Percentiles rank a stretch among this genome's conserved stretches.
Evolutionary conservation across 2,888 invertebrate species (phyloP).

Genomic region (Heliconius ethilla): DNA sequence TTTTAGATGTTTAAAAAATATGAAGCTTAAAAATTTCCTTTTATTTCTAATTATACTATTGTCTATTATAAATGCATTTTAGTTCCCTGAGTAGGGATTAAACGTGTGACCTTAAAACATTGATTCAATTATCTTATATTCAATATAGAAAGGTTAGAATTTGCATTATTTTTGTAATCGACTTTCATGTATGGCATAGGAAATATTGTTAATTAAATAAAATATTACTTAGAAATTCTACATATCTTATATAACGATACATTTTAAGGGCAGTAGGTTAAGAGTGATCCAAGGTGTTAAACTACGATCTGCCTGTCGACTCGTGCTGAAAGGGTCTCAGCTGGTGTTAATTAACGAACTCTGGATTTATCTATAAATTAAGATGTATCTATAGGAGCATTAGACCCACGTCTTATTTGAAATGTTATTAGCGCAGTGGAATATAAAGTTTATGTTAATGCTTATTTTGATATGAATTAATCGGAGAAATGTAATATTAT

Average conservation of each 20-base stretch:
- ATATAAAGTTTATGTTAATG: background rate
- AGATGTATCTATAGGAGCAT: conserved; percentile 45
- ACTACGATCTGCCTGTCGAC: conserved; percentile 41
- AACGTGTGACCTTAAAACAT: background rate
- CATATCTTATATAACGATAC: conserved; percentile 24
- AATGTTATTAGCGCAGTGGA: conserved; percentile 3
- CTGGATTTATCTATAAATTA: conserved; percentile 43
- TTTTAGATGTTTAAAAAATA: too few relatives aligned
- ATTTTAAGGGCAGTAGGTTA: conserved; percentile 44
- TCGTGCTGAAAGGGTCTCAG: conserved; percentile 30
- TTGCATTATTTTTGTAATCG: background rate
- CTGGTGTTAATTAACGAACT: conserved; percentile 45
- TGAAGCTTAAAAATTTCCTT: background rate
- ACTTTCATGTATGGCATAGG: too few relatives aligned
- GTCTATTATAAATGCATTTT: background rate
- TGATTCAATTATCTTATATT: background rate
- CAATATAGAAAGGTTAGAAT: background rate
- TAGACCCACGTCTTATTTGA: conserved; percentile 28
- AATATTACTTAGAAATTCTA: background rate
- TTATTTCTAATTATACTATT: background rate
- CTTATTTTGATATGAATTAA: background rate
- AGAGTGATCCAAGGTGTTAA: conserved; percentile 42
- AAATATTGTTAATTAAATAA: background rate
- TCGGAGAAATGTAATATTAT: background rate
- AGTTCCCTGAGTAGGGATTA: background rate